phyloP scores from a whole-genome alignment of 2,113 vertebrate genomes.

The Pica pica region DNA sequence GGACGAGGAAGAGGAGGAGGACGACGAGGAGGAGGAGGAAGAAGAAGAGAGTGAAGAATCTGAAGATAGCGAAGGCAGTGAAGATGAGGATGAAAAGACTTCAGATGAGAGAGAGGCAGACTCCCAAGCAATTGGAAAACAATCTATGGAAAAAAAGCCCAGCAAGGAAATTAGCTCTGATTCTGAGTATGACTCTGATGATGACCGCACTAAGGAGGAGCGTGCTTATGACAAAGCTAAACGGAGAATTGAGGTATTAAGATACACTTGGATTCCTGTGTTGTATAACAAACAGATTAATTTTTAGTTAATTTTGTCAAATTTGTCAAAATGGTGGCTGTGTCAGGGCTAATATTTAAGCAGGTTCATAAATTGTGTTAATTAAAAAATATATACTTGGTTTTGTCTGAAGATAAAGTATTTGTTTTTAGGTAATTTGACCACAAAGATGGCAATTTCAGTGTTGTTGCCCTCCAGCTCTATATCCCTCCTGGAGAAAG shows the following conservation, averaged over 20 bases:
- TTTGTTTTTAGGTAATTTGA: neutral
- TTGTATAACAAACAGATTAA: neutral
- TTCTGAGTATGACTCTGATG: slow-evolving; percentile 88
- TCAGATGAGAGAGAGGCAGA: slow-evolving; percentile 71
- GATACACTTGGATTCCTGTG: neutral
- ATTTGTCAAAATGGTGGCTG: neutral
- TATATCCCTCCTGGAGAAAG: neutral
- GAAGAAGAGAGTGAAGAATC: slow-evolving; percentile 77
- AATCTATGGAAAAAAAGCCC: slow-evolving; percentile 61
- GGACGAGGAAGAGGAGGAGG: slow-evolving; percentile 68
- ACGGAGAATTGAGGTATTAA: slow-evolving; percentile 88
- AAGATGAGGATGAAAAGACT: slow-evolving; percentile 81
- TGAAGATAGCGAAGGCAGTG: slow-evolving; percentile 79
- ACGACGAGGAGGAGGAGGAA: slow-evolving; percentile 72
- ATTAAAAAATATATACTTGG: neutral
- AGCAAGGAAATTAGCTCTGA: slow-evolving; percentile 86
- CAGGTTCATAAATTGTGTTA: neutral
- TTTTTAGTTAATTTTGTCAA: neutral
- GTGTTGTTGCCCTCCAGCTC: neutral
- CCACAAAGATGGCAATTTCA: neutral
- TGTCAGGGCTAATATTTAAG: neutral
- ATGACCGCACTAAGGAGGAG: slow-evolving; percentile 91
- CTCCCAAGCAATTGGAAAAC: slow-evolving; percentile 44
- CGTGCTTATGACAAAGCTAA: slow-evolving; percentile 91
- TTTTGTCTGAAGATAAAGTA: neutral